Conservation (phyloP, 2,797 vertebrate species). For the Botia kubotai region DNA sequence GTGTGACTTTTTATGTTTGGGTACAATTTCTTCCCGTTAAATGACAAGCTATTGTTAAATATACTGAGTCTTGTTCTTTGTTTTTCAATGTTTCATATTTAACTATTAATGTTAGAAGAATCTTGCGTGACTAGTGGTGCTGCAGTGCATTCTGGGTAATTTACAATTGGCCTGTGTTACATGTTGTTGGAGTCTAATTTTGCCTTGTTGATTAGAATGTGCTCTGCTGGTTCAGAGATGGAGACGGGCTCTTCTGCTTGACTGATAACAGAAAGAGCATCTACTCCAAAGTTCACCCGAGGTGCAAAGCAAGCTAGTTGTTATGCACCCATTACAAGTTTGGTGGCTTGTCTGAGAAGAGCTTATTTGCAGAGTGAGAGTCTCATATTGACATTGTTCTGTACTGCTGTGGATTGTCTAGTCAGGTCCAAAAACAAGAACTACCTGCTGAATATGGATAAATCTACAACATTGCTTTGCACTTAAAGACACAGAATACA, state of each 20-base stretch:
- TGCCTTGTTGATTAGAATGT: not conserved
- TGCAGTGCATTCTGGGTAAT: not conserved
- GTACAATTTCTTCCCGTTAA: not conserved
- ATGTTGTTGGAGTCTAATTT: not conserved
- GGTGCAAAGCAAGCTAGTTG: not conserved
- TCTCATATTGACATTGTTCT: no score
- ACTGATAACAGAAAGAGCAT: not conserved
- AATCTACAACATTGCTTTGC: no score
- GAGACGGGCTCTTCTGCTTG: conserved; percentile 4
- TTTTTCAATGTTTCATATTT: not conserved
- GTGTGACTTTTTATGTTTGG: not conserved
- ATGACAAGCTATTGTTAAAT: not conserved
- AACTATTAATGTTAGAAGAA: no score
- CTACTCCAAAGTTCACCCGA: not conserved
- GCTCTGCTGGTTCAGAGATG: not conserved
- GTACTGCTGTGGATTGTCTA: no score
- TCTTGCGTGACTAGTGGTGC: not conserved
- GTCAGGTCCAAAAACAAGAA: no score
- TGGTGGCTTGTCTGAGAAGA: not conserved
- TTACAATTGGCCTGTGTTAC: not conserved
- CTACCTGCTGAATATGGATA: no score
- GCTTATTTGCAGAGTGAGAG: not conserved
- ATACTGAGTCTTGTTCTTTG: not conserved
- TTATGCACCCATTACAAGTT: conserved; percentile 7
- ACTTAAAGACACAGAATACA: no score